Conservation (phyloP, 37 sponge, comb jelly and placozoan species). For the Halisarca cf. caerulea region DNA sequence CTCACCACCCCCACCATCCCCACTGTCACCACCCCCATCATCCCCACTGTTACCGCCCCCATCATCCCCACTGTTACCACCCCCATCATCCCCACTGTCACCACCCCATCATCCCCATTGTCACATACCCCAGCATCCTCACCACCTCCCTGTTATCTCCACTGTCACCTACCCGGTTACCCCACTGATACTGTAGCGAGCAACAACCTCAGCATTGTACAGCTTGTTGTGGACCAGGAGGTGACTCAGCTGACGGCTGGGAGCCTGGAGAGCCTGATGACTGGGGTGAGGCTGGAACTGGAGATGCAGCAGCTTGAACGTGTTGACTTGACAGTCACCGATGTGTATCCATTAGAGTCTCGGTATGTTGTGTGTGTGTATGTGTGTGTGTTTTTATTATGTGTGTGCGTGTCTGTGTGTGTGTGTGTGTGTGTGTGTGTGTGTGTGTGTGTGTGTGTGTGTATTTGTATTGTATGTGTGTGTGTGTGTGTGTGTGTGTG, state of each 20-base stretch:
- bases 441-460: neutral
- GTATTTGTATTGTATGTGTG: neutral
- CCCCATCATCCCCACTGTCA: no score
- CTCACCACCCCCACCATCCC: no score
- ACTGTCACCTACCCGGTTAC: no score
- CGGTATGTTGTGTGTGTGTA: neutral
- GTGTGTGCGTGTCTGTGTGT: conserved; percentile 3
- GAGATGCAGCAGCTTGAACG: neutral
- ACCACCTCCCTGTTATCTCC: no score
- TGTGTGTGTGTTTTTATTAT: neutral
- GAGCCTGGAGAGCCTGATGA: neutral
- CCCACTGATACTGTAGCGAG: no score
- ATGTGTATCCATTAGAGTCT: neutral
- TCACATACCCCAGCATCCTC: no score
- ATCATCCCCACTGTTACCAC: no score
- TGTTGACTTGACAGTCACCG: neutral
- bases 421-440: neutral
- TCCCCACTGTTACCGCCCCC: no score
- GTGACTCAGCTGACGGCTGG: neutral
- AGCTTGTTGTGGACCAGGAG: conserved; percentile 1
- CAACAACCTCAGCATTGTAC: neutral
- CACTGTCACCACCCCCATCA: no score
- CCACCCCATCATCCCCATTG: no score
- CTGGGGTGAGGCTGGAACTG: conserved; percentile 1
- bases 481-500: conserved; percentile 2